A percentile compares a stretch with the other conserved stretches of the same genome.
Evolutionary conservation across 2,797 vertebrate species (phyloP).

Genomic region (Coregonus ussuriensis): DNA sequence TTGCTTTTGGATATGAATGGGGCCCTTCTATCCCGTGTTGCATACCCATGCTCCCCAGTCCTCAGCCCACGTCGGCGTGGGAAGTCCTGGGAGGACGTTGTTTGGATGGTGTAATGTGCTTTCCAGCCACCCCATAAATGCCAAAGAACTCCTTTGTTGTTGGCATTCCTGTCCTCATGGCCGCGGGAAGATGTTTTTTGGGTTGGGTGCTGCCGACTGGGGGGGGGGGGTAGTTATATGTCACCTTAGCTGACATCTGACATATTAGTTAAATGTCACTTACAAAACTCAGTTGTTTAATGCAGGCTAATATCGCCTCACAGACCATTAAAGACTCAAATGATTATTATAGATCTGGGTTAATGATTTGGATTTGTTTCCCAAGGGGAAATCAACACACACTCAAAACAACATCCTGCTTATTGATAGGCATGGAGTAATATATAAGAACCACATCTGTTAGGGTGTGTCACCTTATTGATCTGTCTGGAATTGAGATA

Average conservation of each 20-base stretch:
- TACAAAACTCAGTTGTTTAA: too few species aligned
- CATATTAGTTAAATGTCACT: too few species aligned
- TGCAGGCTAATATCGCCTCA: too few species aligned
- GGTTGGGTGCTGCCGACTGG: too few species aligned
- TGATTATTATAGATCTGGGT: background rate
- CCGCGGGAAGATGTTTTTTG: background rate
- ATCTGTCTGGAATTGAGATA: background rate
- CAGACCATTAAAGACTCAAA: background rate
- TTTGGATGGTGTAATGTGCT: conserved; percentile 3
- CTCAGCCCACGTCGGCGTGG: conserved; percentile 8
- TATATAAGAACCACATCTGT: conserved; percentile 14
- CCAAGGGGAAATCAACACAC: background rate
- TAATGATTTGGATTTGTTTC: background rate
- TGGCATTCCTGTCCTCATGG: background rate
- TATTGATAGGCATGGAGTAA: conserved; percentile 17
- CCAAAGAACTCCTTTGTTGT: conserved; percentile 18
- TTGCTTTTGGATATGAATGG: conserved; percentile 20
- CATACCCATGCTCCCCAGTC: too few species aligned
- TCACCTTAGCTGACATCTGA: too few species aligned
- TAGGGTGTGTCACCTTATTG: background rate
- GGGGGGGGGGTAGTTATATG: too few species aligned
- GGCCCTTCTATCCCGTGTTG: conserved; percentile 5
- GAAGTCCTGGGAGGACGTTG: background rate
- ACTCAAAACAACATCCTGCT: background rate
- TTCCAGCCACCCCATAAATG: background rate